Conservation (phyloP, 2,888 invertebrate species). For the Netelia fuscicornis region DNA sequence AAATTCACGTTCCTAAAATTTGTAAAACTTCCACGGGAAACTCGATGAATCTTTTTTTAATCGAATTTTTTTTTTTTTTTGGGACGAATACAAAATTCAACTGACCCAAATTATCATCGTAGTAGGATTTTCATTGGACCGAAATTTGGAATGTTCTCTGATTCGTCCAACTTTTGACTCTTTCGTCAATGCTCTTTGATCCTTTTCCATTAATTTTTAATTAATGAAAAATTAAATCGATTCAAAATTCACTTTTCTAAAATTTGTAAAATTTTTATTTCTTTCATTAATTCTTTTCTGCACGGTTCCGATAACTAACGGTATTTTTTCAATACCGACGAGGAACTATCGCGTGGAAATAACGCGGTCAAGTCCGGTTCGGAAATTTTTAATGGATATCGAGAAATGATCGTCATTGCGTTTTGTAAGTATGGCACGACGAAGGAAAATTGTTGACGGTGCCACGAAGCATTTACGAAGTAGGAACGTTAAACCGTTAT, state of each 20-base stretch:
- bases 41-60: too few species aligned
- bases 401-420: neutral
- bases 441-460: slow-evolving; percentile 34
- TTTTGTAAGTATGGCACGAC: slow-evolving; percentile 13
- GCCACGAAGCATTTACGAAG: slow-evolving; percentile 15
- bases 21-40: neutral
- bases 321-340: neutral
- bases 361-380: neutral
- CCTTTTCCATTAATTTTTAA: neutral
- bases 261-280: neutral
- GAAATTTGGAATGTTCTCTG: neutral
- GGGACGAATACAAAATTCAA: too few species aligned
- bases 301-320: neutral
- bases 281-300: neutral
- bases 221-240: neutral
- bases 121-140: neutral
- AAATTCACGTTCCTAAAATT: neutral
- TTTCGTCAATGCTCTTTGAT: neutral
- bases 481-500: slow-evolving; percentile 53
- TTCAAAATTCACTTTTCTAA: neutral
- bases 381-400: slow-evolving; percentile 1
- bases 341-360: neutral
- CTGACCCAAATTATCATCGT: too few species aligned
- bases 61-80: too few species aligned
- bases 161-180: neutral